Evolutionary conservation across 2,797 vertebrate genomes (phyloP), one percentile per base, ranked within the genome.

Genomic region (Acrossocheilus wenchowensis): DNA sequence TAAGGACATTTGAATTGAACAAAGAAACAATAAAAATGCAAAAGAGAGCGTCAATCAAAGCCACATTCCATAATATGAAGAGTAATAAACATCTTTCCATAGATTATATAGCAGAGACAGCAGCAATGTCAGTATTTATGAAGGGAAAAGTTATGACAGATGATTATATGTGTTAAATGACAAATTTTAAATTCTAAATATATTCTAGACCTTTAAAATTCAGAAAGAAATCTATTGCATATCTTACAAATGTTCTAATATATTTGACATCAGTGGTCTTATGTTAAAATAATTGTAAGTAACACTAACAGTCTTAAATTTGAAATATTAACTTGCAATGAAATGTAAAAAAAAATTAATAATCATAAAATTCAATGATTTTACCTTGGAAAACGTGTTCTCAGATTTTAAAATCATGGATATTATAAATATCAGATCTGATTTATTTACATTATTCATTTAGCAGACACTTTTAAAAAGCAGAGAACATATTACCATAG

Each of bases 21-120:
- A 62, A 60, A 60, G 23, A 45, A 66, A 79, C 34, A 78, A 60
- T 78, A 15, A 64, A 43, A 30, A 79, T 34, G 60, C 15, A 43
- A 64, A 74, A 50, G n/a, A 17, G 0, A 4, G 54, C 62, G 77
- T 17, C 41, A 21, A 4, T 60, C 19, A 60, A n/a, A 60, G 57
- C 57, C 57, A 26, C 8, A n/a, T 12, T 62, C 11, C n/a, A 62
- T 26, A 30, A 17, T 64, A 9, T 36, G 17, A 36, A 68, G 30
- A 36, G 14, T 9, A 39, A 57, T 36, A 78, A 1, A 10, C 14
- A 30, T 52, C 4, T 30, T 26, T 54, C 45, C 3, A 0, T 14
- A 48, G 45, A 48, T 12, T 57, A 60, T 21, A 6, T 8, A 43
- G 23, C 14, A 17, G 14, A 26, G 6, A 78, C 36, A 43, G 12